Base-by-base conservation (phyloP, 1,140 invertebrate genomes). In the Dysdera silvatica region DNA sequence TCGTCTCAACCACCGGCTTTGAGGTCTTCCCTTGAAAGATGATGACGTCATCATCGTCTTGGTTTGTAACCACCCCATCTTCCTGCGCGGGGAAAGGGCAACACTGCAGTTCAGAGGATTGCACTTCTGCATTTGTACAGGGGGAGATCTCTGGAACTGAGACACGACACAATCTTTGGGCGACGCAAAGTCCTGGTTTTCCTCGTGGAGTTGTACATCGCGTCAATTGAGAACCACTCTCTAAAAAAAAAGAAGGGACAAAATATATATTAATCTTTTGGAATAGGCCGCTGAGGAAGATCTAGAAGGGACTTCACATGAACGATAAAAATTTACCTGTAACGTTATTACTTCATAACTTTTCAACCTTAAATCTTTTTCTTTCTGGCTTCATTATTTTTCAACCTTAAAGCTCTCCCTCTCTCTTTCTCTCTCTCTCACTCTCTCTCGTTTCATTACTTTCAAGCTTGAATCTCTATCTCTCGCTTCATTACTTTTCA, bases 31-130 rank as follows among this genome's bases (percentile, higher is more conserved):
- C 23, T 4, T 45, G 57, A 18, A 28, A 59, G 10, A 51, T 24
- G 10, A 59, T 51, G 18, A 26, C 29, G 5, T n/a, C 18, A 0
- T 31, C 12, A 0, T 51, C 57, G 20, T 59, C 57, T 2, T 37
- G 8, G 2, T 33, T 51, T 47, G 45, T 49, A 14, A 49, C 47
- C 2, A 28, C 14, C 5, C 35, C 24, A 28, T 7, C 48, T 24
- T 53, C 32, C 8, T n/a, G n/a, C n/a, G 20, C 16, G 3, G 48
- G 58, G n/a, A 61, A 52, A 1, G 58, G 58, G 20, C 58, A 61
- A 20, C 58, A 61, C 26, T 29, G 43, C 16, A 61, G 35, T 0
- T 4, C 23, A 16, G 24, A 37, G n/a, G n/a, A n/a, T n/a, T n/a
- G n/a, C n/a, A n/a, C n/a, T 8, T 40, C 48, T 10, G 29, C 26